phyloP scores from a whole-genome alignment of 2,113 vertebrate genomes.

The Psilopsiagon aymara region DNA sequence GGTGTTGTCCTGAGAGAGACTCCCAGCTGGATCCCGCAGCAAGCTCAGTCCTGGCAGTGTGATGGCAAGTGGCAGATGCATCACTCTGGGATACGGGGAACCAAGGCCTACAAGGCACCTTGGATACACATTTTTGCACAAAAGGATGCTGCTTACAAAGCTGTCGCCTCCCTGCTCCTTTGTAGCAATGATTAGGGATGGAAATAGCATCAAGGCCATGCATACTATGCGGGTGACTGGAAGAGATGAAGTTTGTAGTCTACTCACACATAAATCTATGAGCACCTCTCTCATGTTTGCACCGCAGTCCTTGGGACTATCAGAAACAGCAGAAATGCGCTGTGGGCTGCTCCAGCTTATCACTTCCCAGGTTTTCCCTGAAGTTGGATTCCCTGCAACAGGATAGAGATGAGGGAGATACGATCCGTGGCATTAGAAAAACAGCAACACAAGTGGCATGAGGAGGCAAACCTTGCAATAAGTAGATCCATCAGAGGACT shows the following conservation, averaged over 20 bases:
- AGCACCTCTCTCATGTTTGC: background rate
- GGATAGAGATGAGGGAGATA: background rate
- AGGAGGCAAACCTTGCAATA: background rate
- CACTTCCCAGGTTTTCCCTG: background rate
- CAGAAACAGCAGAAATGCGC: background rate
- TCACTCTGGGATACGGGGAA: background rate
- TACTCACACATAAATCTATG: background rate
- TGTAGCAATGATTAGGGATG: background rate
- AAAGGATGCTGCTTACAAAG: background rate
- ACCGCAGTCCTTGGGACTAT: background rate
- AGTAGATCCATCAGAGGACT: background rate
- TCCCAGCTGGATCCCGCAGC: accelerated
- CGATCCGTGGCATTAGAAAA: background rate
- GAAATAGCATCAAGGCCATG: background rate
- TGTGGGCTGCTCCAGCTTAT: background rate
- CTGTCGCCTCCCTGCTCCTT: background rate
- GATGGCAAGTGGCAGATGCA: background rate
- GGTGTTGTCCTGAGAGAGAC: background rate
- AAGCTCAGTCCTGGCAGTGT: background rate
- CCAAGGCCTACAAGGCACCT: background rate
- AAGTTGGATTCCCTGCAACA: background rate
- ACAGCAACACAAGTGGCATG: background rate
- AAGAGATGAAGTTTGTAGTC: background rate
- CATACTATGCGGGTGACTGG: background rate
- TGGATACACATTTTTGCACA: background rate